Evolutionary conservation across 2,113 vertebrate genomes (phyloP), one percentile per base, ranked within the genome.

Genomic region (Malurus cyaneus): DNA sequence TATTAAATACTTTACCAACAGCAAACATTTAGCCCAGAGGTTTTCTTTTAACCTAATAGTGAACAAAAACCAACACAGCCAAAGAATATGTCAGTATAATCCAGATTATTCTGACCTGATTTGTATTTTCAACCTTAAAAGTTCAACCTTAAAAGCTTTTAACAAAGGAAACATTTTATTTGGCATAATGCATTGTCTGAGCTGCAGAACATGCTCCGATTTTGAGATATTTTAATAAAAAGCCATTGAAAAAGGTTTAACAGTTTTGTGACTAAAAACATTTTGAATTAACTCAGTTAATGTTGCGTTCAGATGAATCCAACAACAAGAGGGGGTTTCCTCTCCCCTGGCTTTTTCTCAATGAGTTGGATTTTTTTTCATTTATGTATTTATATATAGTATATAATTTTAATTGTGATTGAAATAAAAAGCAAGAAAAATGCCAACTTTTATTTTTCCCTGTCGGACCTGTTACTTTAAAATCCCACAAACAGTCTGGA

Each of bases 121-220:
- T 81, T 93, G 66, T 92, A 69, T 76, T 89, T 95, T 66, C 84
- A 84, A 39, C 39, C 39, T 39, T 39, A 39, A 39, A 39, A 39
- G 69, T 50, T 61, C 66, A 92, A 94, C 65, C 91, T 95, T 94
- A 83, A 82, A 91, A 88, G 90, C 86, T 91, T 80, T 87, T 59
- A 93, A 91, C 56, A 79, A 94, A 94, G 91, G 94, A 94, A 96
- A 95, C 47, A 86, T 72, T 59, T 8, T 82, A 94, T 96, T 85
- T 94, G 80, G 90, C 95, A 80, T 89, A 65, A 87, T 31, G 84
- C 77, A 78, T 89, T 91, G 49, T 71, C 78, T 87, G 93, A 96
- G 62, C 86, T 62, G 79, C 39, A 20, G 34, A 81, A 80, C 74
- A 85, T 28, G 69, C 70, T 78, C 64, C 84, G 96, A 96, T 95